Evolutionary conservation across 2,113 vertebrate genomes (phyloP), one percentile per base, ranked within the genome.

Genomic region (Hippoglossus stenolepis): DNA sequence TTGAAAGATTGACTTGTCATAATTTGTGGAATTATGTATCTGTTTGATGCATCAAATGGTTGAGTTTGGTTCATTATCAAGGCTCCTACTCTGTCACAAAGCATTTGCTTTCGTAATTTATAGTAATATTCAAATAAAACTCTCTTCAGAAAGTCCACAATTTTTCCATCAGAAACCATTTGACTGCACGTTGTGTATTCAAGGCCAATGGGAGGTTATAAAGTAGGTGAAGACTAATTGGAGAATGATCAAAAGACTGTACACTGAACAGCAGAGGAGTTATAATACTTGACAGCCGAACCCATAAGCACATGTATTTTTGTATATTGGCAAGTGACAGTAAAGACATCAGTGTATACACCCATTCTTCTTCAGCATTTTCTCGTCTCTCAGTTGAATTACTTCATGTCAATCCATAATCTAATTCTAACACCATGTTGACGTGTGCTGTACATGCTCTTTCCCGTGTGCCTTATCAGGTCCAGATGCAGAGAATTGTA

Each of bases 401-500:
- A 63, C 31, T 47, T 43, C 64, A 67, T 23, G 58, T 7, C 0
- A 53, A 60, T 79, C 45, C 24, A 63, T 49, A 20, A 70, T 75
- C 5, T 28, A 54, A 3, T 71, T 23, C 23, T 51, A 45, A 58
- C 31, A 63, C 47, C 15, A 9, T 70, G 57, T 62, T 89, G 66
- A 88, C 35, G 68, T 83, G 61, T 86, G 38, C 38, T 70, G 23
- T 70, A 47, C 82, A 38, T 93, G 47, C 64, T 83, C 67, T 78
- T 67, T 47, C 82, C 62, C 35, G 28, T 87, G 38, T 89, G 62
- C 82, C 43, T 89, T 60, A 88, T 87, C 79, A 89, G 89, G 77
- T 76, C 77, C 83, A 17, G 87, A 28, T 75, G 65, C 43, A 64
- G 86, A 85, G 35, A 69, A 35, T 77, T 78, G 57, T 62, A 72